A percentile compares a stretch with the other conserved stretches of the same genome.
These are phyloP conservation scores for Agrotis exclamationis DNA, from an alignment of 2,888 invertebrate genomes.

Conservation along the genomic window DNA sequence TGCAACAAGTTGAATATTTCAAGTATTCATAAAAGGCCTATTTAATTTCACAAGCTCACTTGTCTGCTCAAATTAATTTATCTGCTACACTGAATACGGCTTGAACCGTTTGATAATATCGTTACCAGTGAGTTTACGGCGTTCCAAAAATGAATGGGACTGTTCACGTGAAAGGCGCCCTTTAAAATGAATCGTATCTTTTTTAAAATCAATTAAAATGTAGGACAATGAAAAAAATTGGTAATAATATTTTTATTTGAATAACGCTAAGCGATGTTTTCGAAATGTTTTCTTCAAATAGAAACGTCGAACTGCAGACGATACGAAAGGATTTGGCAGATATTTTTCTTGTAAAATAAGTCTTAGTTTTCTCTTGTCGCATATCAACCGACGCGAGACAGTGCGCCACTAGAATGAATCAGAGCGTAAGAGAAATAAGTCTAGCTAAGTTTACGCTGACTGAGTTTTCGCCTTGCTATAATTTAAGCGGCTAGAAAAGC, in stretches of 20 bases:
- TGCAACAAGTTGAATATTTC: conserved; percentile 7
- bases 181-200: conserved; percentile 33
- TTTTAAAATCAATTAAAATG: conserved; percentile 35
- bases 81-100: conserved; percentile 28
- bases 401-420: conserved; percentile 69
- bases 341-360: conserved; percentile 57
- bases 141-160: conserved; percentile 34
- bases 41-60: conserved; percentile 25
- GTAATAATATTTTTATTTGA: conserved; percentile 22
- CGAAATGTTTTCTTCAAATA: conserved; percentile 28
- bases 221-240: conserved; percentile 13
- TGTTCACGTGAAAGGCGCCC: conserved; percentile 28
- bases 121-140: conserved; percentile 25
- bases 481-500: conserved; percentile 39
- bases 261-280: conserved; percentile 16
- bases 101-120: conserved; percentile 40
- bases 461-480: conserved; percentile 63
- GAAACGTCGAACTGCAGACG: conserved; percentile 31
- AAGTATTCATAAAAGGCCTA: conserved; percentile 20
- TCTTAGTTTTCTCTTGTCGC: conserved; percentile 68
- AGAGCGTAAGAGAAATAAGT: conserved; percentile 77
- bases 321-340: conserved; percentile 31
- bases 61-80: conserved; percentile 45
- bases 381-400: conserved; percentile 66
- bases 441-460: conserved; percentile 72